These are phyloP conservation scores for Monodelphis domestica DNA, from an alignment of 2,797 vertebrate genomes.

Conservation along the genomic window DNA sequence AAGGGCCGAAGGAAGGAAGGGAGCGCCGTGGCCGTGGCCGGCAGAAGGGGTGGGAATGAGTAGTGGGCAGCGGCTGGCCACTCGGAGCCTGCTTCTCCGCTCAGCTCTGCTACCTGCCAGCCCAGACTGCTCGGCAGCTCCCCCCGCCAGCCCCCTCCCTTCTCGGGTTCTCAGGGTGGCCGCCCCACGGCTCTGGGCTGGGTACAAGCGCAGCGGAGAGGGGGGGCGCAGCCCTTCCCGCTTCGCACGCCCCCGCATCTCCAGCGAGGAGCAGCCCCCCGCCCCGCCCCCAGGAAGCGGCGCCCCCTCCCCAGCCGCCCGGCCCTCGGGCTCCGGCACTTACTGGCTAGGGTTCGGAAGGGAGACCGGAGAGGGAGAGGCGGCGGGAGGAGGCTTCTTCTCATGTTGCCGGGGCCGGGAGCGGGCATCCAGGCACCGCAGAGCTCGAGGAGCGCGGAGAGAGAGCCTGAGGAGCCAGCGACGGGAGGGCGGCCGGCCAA, in stretches of 20 bases:
- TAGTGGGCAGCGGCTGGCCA: neutral
- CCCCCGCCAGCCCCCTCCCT: too few species aligned
- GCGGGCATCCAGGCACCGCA: rapidly evolving
- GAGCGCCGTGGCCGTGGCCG: too few species aligned
- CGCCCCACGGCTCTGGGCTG: too few species aligned
- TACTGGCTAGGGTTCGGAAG: slow-evolving; percentile 39
- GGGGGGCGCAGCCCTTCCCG: too few species aligned
- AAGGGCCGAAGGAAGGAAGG: neutral
- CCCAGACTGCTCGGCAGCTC: too few species aligned
- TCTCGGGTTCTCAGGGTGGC: too few species aligned
- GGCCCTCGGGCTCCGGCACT: neutral
- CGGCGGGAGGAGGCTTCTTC: neutral
- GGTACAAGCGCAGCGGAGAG: neutral
- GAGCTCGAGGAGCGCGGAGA: rapidly evolving
- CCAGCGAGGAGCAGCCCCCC: too few species aligned
- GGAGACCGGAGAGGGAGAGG: slow-evolving; percentile 27
- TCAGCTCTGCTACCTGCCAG: neutral
- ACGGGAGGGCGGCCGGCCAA: neutral
- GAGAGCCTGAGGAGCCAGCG: neutral
- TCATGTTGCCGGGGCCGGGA: neutral
- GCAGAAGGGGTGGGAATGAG: too few species aligned
- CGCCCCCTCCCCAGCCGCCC: too few species aligned
- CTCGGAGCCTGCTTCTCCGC: too few species aligned
- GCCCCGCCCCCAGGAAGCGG: too few species aligned
- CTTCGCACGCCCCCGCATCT: neutral